phyloP scores from a whole-genome alignment of 2,888 invertebrate species.

The Diarsia mendica region DNA sequence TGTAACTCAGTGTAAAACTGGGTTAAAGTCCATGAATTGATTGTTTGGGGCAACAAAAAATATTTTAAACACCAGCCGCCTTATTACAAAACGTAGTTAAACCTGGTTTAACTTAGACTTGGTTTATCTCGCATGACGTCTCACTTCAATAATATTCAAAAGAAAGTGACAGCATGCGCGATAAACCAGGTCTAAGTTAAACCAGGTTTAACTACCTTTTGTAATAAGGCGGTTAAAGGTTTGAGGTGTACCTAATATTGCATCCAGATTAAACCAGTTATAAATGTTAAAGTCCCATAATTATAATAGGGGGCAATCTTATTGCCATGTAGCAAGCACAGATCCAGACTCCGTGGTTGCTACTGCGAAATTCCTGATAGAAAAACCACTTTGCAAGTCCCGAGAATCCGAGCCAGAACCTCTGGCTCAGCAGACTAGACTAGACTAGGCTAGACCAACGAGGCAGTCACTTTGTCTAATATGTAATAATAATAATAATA shows the following conservation, averaged over 20 bases:
- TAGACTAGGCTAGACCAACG: neutral
- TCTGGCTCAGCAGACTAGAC: neutral
- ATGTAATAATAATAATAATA: no score
- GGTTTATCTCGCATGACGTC: no score
- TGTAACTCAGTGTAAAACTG: neutral
- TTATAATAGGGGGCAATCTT: neutral
- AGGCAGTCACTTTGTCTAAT: neutral
- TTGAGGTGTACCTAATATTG: neutral
- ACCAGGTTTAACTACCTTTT: no score
- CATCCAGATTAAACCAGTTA: neutral
- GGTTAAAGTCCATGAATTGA: conserved; percentile 1
- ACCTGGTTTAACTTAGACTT: no score
- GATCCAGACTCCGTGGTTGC: neutral
- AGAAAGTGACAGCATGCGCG: no score
- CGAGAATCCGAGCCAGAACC: neutral
- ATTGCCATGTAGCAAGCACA: neutral
- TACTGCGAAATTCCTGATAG: neutral
- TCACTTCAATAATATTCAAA: no score
- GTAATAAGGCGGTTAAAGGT: no score
- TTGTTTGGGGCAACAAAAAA: neutral
- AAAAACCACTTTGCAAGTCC: neutral
- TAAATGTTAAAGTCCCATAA: neutral
- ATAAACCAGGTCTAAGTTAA: no score
- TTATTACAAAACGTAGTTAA: no score
- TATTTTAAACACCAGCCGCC: neutral